phyloP scores from a whole-genome alignment of 1,140 invertebrate species.

The Zaprionus vittiger region DNA sequence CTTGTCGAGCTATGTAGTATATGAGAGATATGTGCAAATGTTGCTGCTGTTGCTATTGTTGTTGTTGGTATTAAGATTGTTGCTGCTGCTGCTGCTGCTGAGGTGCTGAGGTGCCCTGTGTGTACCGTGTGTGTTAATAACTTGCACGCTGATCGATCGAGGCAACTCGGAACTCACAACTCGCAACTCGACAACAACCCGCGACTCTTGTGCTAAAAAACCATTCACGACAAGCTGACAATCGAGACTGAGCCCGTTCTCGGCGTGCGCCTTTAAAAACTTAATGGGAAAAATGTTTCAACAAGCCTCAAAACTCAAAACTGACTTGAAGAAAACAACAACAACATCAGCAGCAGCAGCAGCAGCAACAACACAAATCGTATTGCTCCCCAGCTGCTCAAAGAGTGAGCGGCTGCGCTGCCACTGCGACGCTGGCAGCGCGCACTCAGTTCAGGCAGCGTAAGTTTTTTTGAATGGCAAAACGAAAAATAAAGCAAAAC shows the following conservation, averaged over 20 bases:
- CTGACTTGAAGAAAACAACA: constrained; percentile 38
- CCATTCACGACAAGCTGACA: constrained; percentile 81
- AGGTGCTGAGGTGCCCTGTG: constrained; percentile 22
- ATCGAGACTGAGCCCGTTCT: constrained; percentile 80
- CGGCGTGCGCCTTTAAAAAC: constrained; percentile 79
- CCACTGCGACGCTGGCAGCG: neutral
- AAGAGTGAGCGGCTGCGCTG: constrained; percentile 54
- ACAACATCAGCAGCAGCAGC: constrained; percentile 4
- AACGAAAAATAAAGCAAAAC: constrained; percentile 79
- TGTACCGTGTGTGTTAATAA: constrained; percentile 57
- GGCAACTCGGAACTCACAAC: constrained; percentile 4
- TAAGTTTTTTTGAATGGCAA: constrained; percentile 74
- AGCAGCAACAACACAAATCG: constrained; percentile 37
- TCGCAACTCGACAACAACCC: constrained; percentile 27
- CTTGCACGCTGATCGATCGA: constrained; percentile 45
- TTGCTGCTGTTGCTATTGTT: constrained; percentile 60
- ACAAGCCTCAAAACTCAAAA: constrained; percentile 48
- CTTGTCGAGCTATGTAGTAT: constrained; percentile 57
- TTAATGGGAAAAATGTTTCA: constrained; percentile 80
- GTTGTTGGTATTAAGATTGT: constrained; percentile 38
- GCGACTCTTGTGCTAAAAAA: constrained; percentile 76
- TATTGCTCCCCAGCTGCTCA: constrained; percentile 54
- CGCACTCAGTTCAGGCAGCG: constrained; percentile 35
- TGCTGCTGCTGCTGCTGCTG: constrained; percentile 53
- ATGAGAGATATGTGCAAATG: constrained; percentile 60